phyloP scores from a whole-genome alignment of 2,797 vertebrate genomes.

The Paratrypauchen microcephalus region DNA sequence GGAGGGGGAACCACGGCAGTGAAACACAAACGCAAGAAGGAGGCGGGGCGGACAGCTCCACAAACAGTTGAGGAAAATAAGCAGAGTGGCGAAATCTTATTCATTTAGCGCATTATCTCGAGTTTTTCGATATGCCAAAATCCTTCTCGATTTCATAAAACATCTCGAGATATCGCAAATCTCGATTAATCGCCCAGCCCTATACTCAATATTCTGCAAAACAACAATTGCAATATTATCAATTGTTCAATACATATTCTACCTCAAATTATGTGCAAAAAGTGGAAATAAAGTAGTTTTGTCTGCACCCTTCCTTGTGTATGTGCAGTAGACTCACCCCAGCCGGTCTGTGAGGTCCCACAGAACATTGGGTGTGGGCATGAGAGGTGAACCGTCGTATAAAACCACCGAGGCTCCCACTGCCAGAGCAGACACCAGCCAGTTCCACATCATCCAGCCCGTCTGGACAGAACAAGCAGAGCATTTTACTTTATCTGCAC shows the following conservation, averaged over 20 bases:
- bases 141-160: no score
- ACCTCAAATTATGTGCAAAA: background rate
- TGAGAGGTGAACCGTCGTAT: conserved; percentile 94
- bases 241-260: background rate
- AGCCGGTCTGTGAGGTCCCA: conserved; percentile 94
- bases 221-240: background rate
- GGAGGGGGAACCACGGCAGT: no score
- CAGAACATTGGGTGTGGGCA: conserved; percentile 87
- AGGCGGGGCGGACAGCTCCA: no score
- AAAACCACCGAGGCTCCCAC: conserved; percentile 90
- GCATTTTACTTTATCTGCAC: conserved; percentile 42
- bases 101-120: no score
- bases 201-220: background rate
- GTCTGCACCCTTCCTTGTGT: background rate
- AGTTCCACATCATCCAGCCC: conserved; percentile 99
- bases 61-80: no score
- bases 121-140: no score
- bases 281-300: background rate
- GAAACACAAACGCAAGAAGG: no score
- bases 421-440: conserved; percentile 88
- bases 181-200: no score
- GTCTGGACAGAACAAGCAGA: conserved; percentile 70
- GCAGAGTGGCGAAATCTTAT: no score
- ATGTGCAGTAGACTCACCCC: conserved; percentile 76
- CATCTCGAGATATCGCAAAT: no score